A percentile compares a stretch with the other conserved stretches of the same genome.
Conservation (phyloP, 2,888 invertebrate species). For the Nineta flava region DNA sequence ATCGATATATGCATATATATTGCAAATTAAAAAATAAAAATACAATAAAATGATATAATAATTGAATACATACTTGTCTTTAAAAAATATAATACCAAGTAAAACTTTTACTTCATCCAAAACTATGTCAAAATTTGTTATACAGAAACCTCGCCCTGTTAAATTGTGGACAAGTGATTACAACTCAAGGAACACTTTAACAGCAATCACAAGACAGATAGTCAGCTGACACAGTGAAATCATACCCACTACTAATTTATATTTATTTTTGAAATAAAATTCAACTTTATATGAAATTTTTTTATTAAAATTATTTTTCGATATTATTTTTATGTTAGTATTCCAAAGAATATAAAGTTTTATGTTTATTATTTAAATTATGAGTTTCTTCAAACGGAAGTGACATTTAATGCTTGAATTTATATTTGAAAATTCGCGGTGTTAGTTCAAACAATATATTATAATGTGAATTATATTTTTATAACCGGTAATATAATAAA, state of each 20-base stretch:
- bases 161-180: slow-evolving; percentile 1
- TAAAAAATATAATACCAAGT: no score
- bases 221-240: slow-evolving; percentile 22
- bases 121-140: slow-evolving; percentile 54
- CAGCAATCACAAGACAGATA: slow-evolving; percentile 22
- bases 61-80: no score
- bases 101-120: slow-evolving; percentile 61
- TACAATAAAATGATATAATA: no score
- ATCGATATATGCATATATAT: no score
- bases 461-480: no score
- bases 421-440: no score
- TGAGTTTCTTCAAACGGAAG: background rate
- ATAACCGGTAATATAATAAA: no score
- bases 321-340: background rate
- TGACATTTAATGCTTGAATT: background rate
- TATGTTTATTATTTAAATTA: background rate
- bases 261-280: background rate
- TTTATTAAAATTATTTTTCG: background rate
- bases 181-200: slow-evolving; percentile 2
- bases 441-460: no score
- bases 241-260: background rate
- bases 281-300: background rate
- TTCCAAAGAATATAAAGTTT: no score
- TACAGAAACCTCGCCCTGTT: slow-evolving; percentile 26
- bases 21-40: no score